A percentile compares a stretch with the other conserved stretches of the same genome.
Evolutionary conservation across 2,113 vertebrate genomes (phyloP).

Genomic region (Oryzias curvinotus): DNA sequence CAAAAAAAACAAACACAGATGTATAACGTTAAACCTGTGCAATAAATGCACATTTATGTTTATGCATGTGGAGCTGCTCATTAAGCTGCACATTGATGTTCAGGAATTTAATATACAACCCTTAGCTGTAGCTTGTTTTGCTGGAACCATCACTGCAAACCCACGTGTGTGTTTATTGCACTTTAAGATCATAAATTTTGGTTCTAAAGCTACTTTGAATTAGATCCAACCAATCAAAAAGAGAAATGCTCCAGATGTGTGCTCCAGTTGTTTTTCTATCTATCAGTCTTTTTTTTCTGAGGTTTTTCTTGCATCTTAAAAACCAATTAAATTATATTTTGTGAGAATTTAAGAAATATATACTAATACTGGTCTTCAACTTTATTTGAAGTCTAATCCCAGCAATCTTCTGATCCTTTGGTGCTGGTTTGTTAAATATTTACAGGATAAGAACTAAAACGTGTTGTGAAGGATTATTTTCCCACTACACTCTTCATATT

Average conservation of each 20-base stretch:
- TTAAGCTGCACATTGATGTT: slow-evolving; percentile 43
- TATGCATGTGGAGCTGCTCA: slow-evolving; percentile 40
- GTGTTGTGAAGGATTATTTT: too few relatives aligned
- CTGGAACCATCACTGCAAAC: slow-evolving; percentile 34
- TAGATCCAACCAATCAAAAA: slow-evolving; percentile 21
- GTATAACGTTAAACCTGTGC: slow-evolving; percentile 33
- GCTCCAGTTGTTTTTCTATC: not conserved
- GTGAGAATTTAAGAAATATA: too few relatives aligned
- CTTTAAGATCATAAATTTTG: slow-evolving; percentile 45
- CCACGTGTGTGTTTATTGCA: slow-evolving; percentile 38
- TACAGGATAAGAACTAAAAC: too few relatives aligned
- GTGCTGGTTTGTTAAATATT: too few relatives aligned
- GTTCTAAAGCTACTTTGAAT: slow-evolving; percentile 21
- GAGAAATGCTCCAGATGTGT: not conserved
- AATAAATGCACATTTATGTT: slow-evolving; percentile 50
- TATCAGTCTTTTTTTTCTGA: too few relatives aligned
- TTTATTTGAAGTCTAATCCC: too few relatives aligned
- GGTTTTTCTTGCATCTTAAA: too few relatives aligned
- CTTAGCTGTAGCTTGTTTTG: slow-evolving; percentile 38
- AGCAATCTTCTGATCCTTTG: too few relatives aligned
- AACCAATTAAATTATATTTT: too few relatives aligned
- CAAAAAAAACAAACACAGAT: slow-evolving; percentile 51
- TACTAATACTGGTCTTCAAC: too few relatives aligned
- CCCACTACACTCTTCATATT: too few relatives aligned
- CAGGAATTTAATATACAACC: slow-evolving; percentile 24